Percentiles rank a stretch among this genome's conserved stretches.
Evolutionary conservation across 1,140 invertebrate species (phyloP).

Genomic region (Radopholus similis): DNA sequence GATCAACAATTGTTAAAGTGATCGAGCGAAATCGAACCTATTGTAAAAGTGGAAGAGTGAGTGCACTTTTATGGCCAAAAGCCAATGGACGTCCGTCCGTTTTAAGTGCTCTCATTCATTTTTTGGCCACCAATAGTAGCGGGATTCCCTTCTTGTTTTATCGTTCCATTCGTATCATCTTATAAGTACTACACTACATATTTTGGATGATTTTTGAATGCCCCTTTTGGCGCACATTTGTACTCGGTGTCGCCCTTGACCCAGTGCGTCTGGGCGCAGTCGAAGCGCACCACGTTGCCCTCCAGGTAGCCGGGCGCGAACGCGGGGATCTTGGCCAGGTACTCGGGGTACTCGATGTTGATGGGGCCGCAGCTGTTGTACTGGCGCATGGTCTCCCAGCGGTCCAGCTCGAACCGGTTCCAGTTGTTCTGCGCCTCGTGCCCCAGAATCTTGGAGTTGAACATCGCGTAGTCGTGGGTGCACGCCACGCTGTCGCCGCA

Average conservation of each 20-base stretch:
- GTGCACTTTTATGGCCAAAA: too few species aligned
- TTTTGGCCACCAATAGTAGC: too few species aligned
- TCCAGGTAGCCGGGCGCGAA: slow-evolving; percentile 54
- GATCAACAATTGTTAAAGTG: too few species aligned
- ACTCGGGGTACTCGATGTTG: slow-evolving; percentile 60
- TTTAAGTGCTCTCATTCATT: too few species aligned
- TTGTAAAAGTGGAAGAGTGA: too few species aligned
- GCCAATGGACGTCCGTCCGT: too few species aligned
- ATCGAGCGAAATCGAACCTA: too few species aligned
- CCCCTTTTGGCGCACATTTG: slow-evolving; percentile 39
- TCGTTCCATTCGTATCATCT: too few species aligned
- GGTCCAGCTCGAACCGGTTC: slow-evolving; percentile 52
- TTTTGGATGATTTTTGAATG: too few species aligned
- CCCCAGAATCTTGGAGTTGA: slow-evolving; percentile 53
- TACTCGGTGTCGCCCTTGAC: slow-evolving; percentile 59
- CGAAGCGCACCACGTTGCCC: slow-evolving; percentile 56
- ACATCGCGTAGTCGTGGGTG: slow-evolving; percentile 48
- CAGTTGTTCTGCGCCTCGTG: slow-evolving; percentile 46
- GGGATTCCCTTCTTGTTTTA: too few species aligned
- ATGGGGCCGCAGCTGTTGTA: slow-evolving; percentile 60
- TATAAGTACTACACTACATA: too few species aligned
- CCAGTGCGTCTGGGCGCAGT: slow-evolving; percentile 60
- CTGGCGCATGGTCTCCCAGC: slow-evolving; percentile 44
- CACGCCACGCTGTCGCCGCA: slow-evolving; percentile 56
- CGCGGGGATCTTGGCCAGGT: slow-evolving; percentile 54